phyloP scores from a whole-genome alignment of 2,113 vertebrate species.

The Tyto alba region DNA sequence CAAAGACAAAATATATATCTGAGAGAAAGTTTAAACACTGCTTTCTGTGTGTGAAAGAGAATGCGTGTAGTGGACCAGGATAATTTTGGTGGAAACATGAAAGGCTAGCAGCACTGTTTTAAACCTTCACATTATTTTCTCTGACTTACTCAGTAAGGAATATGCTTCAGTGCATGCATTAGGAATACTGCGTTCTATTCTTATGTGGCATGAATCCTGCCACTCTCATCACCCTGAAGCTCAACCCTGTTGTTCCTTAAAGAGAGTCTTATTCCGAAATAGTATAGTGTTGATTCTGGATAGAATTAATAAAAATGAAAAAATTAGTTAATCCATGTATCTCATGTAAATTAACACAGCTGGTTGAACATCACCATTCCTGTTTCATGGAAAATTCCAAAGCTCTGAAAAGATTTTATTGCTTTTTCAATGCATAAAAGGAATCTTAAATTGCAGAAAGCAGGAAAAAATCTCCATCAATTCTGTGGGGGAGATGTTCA shows the following conservation, averaged over 20 bases:
- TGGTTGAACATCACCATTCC: neutral
- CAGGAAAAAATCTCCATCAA: neutral
- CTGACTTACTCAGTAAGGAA: constrained; percentile 36
- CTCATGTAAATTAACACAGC: neutral
- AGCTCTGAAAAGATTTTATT: neutral
- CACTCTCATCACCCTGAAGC: constrained; percentile 44
- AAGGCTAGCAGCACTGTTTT: neutral
- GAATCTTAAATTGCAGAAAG: neutral
- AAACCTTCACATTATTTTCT: constrained; percentile 36
- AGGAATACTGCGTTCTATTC: constrained; percentile 6
- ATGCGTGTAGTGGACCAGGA: neutral
- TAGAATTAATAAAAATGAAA: neutral
- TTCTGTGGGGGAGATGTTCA: neutral
- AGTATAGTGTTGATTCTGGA: neutral
- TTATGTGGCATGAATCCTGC: constrained; percentile 3
- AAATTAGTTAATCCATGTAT: neutral
- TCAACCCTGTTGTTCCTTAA: neutral
- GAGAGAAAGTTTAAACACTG: neutral
- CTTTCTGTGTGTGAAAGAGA: neutral
- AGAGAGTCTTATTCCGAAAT: neutral
- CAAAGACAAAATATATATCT: neutral
- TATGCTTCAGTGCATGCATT: constrained; percentile 14
- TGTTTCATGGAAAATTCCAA: neutral
- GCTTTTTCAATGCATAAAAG: neutral
- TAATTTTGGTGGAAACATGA: neutral